Evolutionary conservation across 2,888 invertebrate species (phyloP), one percentile per base, ranked within the genome.

Genomic region (Lithosia quadra): DNA sequence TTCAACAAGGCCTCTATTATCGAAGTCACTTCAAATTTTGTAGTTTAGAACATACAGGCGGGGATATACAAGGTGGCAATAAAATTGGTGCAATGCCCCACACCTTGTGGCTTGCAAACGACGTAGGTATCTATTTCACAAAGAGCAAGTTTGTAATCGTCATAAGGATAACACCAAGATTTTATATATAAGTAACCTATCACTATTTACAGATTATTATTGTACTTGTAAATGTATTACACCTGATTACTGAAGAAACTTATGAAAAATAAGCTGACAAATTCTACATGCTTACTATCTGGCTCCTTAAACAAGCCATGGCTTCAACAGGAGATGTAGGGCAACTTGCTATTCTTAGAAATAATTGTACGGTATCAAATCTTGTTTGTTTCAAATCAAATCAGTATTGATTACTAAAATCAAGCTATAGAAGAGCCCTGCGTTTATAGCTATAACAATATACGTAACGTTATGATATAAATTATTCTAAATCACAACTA

Each of bases 1-100:
- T 76, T 70, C 64, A 68, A 67, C 59, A 68, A 61, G 67, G 57
- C 55, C 10, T 49, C 74, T 67, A 72, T 71, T 74, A 74, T 72
- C 33, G 28, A 71, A 56, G 24, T 56, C 56, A 56, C 24, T 21
- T 56, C 13, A 13, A 13, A 43, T 43, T 43, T 43, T 43, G 43
- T 43, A 18, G 18, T 49, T 18, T 49, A 9, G n/a, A 49, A n/a
- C 49, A 18, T 49, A 0, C 49, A 49, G 49, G n/a, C 49, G n/a
- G 2, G 18, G 9, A 49, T n/a, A 49, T 7, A 5, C 15, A 15
- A 43, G 18, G 18, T 0, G 15, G 18, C 43, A 15, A 43, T 43
- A n/a, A n/a, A n/a, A n/a, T n/a, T 0, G 18, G 7, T 13, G 18
- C 43, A 43, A 18, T 18, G 13, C 10, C 36, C 13, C 7, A 8